Evolutionary conservation across 35 echinoderm and acorn worm species (phyloP), one percentile per base, ranked within the genome.

Genomic region (Anneissia japonica): DNA sequence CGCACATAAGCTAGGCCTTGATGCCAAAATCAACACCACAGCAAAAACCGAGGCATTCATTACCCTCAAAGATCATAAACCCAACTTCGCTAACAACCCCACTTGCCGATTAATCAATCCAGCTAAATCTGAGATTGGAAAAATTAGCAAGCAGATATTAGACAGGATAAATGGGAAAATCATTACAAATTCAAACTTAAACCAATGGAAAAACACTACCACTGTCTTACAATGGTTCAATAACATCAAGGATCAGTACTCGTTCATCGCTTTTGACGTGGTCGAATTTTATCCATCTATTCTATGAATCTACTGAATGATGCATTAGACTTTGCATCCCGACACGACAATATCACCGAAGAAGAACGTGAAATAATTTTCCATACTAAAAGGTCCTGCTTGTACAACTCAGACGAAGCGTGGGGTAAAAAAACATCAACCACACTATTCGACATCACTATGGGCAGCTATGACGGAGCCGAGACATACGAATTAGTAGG

Each of bases 201-300:
- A 84, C 1, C 82, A 84, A 73, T 84, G 82, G 82, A 84, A 84
- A 34, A 84, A 46, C 33, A 0, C 82, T 55, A 0, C 82, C 72
- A 0, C 84, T 21, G 84, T 85, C 11, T 32, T 85, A 6, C 21
- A 75, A 30, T 75, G 84, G 84, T 85, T 75, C 31, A 29, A 33
- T 14, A 37, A 11, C 3, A 17, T 5, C 5, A 17, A 37, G 12
- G 28, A 14, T 14, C 51, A 14, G 28, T 64, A 64, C 51, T 13
- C 51, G n/a, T 83, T 83, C 37, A 83, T 83, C 81, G 41, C n/a
- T 30, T 39, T 83, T 46, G 81, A 83, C 37, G 36, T 83, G 37
- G 37, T 83, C 9, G 81, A 83, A 23, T 83, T 83, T 29, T 39
- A 83, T 33, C 81, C 81, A 29, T 83, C 81, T 39, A 83, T 83